Percentiles rank a stretch among this genome's conserved stretches.
Conservation (phyloP, 2,113 vertebrate species). For the Austrofundulus limnaeus region DNA sequence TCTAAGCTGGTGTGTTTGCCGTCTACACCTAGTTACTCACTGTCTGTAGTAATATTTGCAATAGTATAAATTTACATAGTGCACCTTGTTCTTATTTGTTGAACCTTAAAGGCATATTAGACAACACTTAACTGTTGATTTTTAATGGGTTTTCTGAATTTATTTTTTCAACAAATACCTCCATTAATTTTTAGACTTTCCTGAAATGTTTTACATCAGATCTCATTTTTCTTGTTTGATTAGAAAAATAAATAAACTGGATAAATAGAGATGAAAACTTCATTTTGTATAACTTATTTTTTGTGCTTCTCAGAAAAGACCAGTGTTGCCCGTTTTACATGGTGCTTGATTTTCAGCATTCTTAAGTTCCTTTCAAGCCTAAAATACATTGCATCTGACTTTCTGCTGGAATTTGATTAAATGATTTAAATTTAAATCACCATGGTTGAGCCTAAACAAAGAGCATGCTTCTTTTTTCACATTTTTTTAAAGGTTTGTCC, state of each 20-base stretch:
- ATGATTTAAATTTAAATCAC: background rate
- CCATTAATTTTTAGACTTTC: background rate
- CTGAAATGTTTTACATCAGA: background rate
- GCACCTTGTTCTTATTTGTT: background rate
- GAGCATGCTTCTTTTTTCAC: background rate
- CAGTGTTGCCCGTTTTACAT: no score
- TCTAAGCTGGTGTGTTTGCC: conserved; percentile 20
- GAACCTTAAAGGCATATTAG: background rate
- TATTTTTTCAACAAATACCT: background rate
- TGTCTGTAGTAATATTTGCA: conserved; percentile 8
- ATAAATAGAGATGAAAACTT: background rate
- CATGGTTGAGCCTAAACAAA: background rate
- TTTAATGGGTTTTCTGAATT: background rate
- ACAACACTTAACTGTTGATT: background rate
- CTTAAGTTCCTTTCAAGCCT: background rate
- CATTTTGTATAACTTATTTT: no score
- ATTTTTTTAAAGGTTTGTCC: conserved; percentile 8
- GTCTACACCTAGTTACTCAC: conserved; percentile 16
- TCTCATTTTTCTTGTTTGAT: no score
- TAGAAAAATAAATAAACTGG: background rate
- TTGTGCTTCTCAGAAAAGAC: no score
- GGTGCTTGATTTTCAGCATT: no score
- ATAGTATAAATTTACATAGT: conserved; percentile 12
- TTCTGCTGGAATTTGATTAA: conserved; percentile 1
- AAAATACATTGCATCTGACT: background rate